phyloP scores from a whole-genome alignment of 2,113 vertebrate species.

The Hydrochoerus hydrochaeris region DNA sequence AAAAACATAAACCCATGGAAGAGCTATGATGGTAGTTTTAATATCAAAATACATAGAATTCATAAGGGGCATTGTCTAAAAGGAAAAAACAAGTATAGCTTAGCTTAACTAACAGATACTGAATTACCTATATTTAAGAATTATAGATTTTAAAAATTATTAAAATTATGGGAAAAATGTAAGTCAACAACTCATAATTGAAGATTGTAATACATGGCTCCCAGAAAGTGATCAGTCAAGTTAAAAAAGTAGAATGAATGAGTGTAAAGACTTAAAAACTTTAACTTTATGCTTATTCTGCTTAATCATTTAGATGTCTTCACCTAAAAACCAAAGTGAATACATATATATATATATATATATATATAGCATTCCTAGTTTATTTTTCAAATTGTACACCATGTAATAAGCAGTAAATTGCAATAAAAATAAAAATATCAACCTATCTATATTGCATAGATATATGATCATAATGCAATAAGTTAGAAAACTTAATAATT shows the following conservation, averaged over 20 bases:
- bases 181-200: neutral
- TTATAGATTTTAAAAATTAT: neutral
- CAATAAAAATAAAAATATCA: slow-evolving; percentile 20
- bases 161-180: neutral
- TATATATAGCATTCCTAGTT: too few relatives aligned
- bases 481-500: neutral
- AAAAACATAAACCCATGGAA: neutral
- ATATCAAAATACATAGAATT: neutral
- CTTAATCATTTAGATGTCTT: neutral
- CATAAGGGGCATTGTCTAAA: neutral
- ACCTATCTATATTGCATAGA: neutral
- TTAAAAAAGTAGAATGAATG: neutral
- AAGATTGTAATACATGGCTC: neutral
- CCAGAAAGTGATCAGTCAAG: neutral
- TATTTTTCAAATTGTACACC: neutral
- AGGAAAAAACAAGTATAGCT: neutral
- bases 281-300: neutral
- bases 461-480: neutral
- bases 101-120: neutral
- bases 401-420: neutral
- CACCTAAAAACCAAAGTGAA: neutral
- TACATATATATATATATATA: too few relatives aligned
- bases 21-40: neutral
- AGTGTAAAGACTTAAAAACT: neutral
- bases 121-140: neutral